Base-by-base conservation (phyloP, 2,888 invertebrate species). In the Agrotis segetum region DNA sequence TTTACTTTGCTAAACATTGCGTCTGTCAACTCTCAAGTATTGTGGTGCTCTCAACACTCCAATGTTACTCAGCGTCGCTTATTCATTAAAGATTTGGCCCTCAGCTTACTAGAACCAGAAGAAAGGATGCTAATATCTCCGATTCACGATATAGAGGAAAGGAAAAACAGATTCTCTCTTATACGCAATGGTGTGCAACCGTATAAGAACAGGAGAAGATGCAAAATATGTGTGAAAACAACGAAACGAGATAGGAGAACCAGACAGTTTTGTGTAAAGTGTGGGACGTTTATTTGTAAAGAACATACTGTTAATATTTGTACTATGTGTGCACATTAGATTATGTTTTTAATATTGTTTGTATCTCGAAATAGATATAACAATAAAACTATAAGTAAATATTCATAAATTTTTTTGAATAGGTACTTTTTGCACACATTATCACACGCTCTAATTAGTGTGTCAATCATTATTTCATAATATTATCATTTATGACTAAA, bases 1-100 rank as follows among this genome's bases (percentile, higher is more conserved):
- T 95, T 94, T 70, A 93, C 93, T 44, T 79, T 96, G 65, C 86
- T 96, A 17, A 96, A 96, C 76, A 92, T 96, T 82, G 95, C 96
- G 1, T 90, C 94, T 0, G 87, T 96, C 0, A 96, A 96, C 82
- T 92, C 96, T 58, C 96, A 96, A 87, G 94, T 96, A 1, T 81
- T 96, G 71, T 96, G 95, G 95, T 89, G 89, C 76, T 88, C 92
- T 0, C 87, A 91, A 21, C 91, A 91, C 67, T 71, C 85, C 0
- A 81, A 84, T 69, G 74, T 91, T 9, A 72, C 84, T 1, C 92
- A 93, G 58, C 90, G 96, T 14, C 90, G 95, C 16, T 67, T 86
- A 29, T 96, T 96, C 71, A 92, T 96, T 21, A 91, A 90, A 81
- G 90, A 94, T 50, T 87, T 96, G 68, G 95, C 93, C 17, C 59